Evolutionary conservation across 2,888 invertebrate species (phyloP).

Genomic region (Athrips mouffetella): DNA sequence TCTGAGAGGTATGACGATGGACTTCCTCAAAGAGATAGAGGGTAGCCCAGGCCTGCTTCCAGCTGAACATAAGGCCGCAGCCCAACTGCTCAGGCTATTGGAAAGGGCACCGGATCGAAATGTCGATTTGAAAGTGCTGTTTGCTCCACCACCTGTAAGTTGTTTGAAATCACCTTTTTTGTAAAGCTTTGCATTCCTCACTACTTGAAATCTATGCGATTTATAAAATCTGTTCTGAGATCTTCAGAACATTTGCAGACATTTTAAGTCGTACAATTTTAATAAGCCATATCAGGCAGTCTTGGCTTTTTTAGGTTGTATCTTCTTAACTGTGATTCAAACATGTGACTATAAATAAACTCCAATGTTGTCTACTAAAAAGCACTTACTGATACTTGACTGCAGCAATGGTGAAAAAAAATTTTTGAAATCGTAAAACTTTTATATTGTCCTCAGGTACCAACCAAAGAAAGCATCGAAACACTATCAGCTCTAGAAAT

Average conservation of each 20-base stretch:
- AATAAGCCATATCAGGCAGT: too few species aligned
- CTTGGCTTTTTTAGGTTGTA: too few species aligned
- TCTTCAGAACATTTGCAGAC: too few species aligned
- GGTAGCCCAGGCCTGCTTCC: slow-evolving; percentile 89
- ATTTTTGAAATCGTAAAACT: background rate
- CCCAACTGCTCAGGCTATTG: slow-evolving; percentile 86
- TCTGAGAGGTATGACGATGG: slow-evolving; percentile 87
- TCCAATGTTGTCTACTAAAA: too few species aligned
- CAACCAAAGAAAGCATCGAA: slow-evolving; percentile 90
- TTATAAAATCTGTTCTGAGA: too few species aligned
- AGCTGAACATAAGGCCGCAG: slow-evolving; percentile 93
- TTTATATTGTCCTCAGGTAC: slow-evolving; percentile 76
- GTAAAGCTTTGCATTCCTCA: too few species aligned
- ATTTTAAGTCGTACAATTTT: too few species aligned
- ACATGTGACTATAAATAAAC: too few species aligned
- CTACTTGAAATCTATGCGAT: too few species aligned
- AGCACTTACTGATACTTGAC: too few species aligned
- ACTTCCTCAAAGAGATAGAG: slow-evolving; percentile 92
- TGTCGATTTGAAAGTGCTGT: slow-evolving; percentile 83
- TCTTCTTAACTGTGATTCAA: too few species aligned
- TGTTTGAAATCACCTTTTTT: slow-evolving; percentile 27
- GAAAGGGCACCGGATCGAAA: slow-evolving; percentile 85
- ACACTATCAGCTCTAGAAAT: slow-evolving; percentile 92
- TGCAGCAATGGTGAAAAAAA: too few species aligned
- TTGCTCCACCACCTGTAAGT: slow-evolving; percentile 83